Evolutionary conservation across 2,797 vertebrate genomes (phyloP).

Genomic region (Paedocypris micromegethes): DNA sequence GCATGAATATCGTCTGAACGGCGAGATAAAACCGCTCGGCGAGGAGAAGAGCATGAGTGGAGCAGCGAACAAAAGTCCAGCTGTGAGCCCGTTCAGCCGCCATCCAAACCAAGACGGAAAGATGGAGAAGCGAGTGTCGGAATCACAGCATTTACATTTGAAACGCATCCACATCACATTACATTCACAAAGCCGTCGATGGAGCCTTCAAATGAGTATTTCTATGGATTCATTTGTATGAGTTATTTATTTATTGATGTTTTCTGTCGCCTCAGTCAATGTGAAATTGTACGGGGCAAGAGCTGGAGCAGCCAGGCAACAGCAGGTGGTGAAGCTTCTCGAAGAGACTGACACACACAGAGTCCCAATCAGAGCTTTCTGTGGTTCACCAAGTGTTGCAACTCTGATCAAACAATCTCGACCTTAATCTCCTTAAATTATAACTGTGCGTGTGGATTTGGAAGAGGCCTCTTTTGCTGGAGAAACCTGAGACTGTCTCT

Average conservation of each 20-base stretch:
- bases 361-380: constrained; percentile 50
- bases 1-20: constrained; percentile 48
- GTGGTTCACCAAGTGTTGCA: constrained; percentile 36
- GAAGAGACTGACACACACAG: constrained; percentile 45
- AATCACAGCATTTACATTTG: constrained; percentile 56
- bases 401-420: constrained; percentile 25
- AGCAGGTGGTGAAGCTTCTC: constrained; percentile 52
- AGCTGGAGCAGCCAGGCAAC: constrained; percentile 51
- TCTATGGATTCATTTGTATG: constrained; percentile 54
- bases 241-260: constrained; percentile 57
- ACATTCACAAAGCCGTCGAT: constrained; percentile 53
- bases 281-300: constrained; percentile 48
- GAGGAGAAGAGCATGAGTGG: constrained; percentile 47
- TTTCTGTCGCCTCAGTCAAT: constrained; percentile 48
- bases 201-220: constrained; percentile 53
- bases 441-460: no score
- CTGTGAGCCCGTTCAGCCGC: constrained; percentile 53
- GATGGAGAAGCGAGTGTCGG: constrained; percentile 51
- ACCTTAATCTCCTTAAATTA: constrained; percentile 12
- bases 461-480: no score
- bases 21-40: constrained; percentile 37
- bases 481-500: no score
- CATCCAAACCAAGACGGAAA: constrained; percentile 52
- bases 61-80: constrained; percentile 55
- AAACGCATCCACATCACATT: constrained; percentile 54